These are phyloP conservation scores for Aurelia sp. DNA, from an alignment of 30 jellyfish, hydroid and myxozoan genomes.

Conservation along the genomic window DNA sequence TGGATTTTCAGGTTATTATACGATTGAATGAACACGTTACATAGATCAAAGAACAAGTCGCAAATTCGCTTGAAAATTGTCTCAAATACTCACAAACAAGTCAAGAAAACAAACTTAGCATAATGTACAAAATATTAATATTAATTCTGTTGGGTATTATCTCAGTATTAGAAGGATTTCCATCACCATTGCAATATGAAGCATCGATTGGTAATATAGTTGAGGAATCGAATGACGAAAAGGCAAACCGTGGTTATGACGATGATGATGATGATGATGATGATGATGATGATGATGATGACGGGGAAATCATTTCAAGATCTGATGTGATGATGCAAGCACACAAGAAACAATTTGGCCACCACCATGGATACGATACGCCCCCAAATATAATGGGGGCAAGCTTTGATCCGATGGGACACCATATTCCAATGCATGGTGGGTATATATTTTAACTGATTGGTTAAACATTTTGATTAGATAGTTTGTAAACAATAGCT, in stretches of 20 bases:
- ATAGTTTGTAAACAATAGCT: background rate
- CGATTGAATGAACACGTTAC: too few relatives aligned
- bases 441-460: background rate
- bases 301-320: background rate
- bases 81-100: background rate
- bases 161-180: too few relatives aligned
- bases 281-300: slow-evolving; percentile 3
- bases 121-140: too few relatives aligned
- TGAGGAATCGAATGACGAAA: too few relatives aligned
- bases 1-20: too few relatives aligned
- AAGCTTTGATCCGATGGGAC: background rate
- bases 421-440: background rate
- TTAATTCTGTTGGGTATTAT: too few relatives aligned
- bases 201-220: too few relatives aligned
- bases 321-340: too few relatives aligned
- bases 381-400: slow-evolving; percentile 1
- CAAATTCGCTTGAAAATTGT: background rate
- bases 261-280: background rate
- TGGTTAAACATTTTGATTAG: background rate
- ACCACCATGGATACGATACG: background rate
- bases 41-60: too few relatives aligned
- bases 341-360: background rate
- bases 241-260: background rate
- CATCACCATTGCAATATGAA: too few relatives aligned
- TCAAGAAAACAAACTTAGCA: background rate